These are phyloP conservation scores for Myripristis jacobus DNA, from an alignment of 2,797 vertebrate species.

Conservation along the genomic window DNA sequence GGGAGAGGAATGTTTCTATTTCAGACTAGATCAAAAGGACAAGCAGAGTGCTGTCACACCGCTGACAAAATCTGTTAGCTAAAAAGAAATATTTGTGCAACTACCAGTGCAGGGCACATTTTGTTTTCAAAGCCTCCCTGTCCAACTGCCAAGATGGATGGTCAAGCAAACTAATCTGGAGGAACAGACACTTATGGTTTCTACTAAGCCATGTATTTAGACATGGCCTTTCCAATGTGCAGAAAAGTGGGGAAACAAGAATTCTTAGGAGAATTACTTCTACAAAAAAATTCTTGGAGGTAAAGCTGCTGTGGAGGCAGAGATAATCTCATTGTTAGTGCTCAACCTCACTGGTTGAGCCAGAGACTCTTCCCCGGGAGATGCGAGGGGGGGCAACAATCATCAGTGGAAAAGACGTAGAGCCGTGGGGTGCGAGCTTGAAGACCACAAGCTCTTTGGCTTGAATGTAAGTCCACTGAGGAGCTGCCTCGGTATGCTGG, in stretches of 20 bases:
- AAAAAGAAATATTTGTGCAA: constrained; percentile 52
- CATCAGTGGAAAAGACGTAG: too few relatives aligned
- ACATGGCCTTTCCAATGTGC: constrained; percentile 27
- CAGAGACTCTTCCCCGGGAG: too few relatives aligned
- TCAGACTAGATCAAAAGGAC: constrained; percentile 49
- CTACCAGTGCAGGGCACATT: constrained; percentile 28
- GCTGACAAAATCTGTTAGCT: constrained; percentile 53
- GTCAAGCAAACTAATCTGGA: constrained; percentile 12
- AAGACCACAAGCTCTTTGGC: too few relatives aligned
- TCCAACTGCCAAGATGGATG: constrained; percentile 57
- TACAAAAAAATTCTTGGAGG: constrained; percentile 50
- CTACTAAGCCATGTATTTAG: constrained; percentile 29
- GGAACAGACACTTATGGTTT: constrained; percentile 18
- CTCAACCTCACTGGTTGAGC: constrained; percentile 48
- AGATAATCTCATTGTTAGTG: constrained; percentile 26
- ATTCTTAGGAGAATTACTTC: constrained; percentile 58
- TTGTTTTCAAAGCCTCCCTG: constrained; percentile 54
- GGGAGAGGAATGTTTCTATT: constrained; percentile 58
- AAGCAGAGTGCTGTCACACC: constrained; percentile 40
- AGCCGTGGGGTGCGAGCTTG: too few relatives aligned
- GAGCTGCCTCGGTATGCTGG: too few relatives aligned
- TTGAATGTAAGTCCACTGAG: too few relatives aligned
- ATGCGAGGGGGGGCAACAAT: too few relatives aligned
- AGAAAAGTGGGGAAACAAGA: constrained; percentile 32
- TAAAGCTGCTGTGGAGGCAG: constrained; percentile 38